Base-by-base conservation (phyloP, 2,888 invertebrate genomes). In the Timandra comae region DNA sequence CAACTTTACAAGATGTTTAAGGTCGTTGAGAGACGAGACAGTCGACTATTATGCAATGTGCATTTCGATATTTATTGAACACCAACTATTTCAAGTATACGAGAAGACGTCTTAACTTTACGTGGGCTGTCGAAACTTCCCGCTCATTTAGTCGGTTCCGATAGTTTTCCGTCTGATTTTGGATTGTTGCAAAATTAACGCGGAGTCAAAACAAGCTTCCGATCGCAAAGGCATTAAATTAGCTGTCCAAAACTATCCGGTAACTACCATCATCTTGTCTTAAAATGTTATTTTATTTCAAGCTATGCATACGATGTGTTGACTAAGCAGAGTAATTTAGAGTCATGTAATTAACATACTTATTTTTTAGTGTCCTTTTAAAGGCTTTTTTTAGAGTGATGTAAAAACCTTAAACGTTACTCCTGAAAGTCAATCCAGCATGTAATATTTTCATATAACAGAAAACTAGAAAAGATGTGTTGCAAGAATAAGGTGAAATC, bases 161-260 rank as follows among this genome's bases (percentile, higher is more conserved):
- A 71, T 72, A 77, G 72, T 70, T 76, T 73, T 70, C 71, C 76
- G 73, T 67, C 72, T 69, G 75, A 70, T 71, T 78, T 73, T 52
- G 60, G 62, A 74, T 75, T 72, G 71, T 68, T 72, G 72, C 74
- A 73, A 76, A 76, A 75, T 73, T 62, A 72, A 67, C 68, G 55
- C 46, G 40, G 50, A 71, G 61, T 67, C 69, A 70, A 74, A 72
- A 67, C 64, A 54, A 65, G 64, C 65, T 56, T 62, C 56, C 52
- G 60, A 69, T 71, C 54, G 56, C 63, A 59, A 64, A 75, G 64
- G 70, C 68, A 63, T 66, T 63, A 65, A 70, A 71, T 71, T 67
- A 66, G 61, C 62, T 60, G 59, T 57, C 57, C 55, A 48, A 24
- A 63, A 63, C 60, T 63, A 49, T 55, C 54, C 38, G 36, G 36